Percentiles rank a stretch among this genome's conserved stretches.
These are phyloP conservation scores for Caenorhabditis doughertyi DNA, from an alignment of 2,888 invertebrate species.

Conservation along the genomic window DNA sequence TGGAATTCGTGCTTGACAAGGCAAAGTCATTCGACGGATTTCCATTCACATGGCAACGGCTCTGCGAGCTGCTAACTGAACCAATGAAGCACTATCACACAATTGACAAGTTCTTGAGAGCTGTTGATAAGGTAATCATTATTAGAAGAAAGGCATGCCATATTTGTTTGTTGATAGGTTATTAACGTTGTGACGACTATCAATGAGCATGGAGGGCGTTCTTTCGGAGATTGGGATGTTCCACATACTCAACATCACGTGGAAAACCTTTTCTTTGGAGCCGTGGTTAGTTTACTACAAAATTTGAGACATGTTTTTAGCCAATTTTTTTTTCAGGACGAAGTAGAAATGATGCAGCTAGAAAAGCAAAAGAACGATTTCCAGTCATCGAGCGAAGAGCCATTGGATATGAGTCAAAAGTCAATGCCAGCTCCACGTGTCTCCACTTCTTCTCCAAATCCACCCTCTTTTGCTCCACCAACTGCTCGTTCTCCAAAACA, in stretches of 20 bases:
- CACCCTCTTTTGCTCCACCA: slow-evolving; percentile 27
- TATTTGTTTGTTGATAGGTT: slow-evolving; percentile 29
- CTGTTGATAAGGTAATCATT: slow-evolving; percentile 58
- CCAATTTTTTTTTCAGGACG: slow-evolving; percentile 40
- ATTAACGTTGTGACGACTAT: slow-evolving; percentile 64
- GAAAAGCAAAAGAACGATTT: slow-evolving; percentile 26
- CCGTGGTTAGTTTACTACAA: slow-evolving; percentile 39
- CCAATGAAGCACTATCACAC: slow-evolving; percentile 56
- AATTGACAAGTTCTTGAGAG: slow-evolving; percentile 59
- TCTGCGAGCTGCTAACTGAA: slow-evolving; percentile 54
- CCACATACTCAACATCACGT: slow-evolving; percentile 32
- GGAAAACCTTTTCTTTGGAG: slow-evolving; percentile 50
- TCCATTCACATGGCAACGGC: slow-evolving; percentile 63
- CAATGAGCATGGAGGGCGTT: slow-evolving; percentile 52
- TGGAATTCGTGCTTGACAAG: slow-evolving; percentile 53
- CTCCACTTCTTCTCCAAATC: slow-evolving; percentile 15
- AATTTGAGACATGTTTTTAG: not conserved
- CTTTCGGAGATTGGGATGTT: slow-evolving; percentile 60
- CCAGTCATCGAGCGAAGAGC: slow-evolving; percentile 34
- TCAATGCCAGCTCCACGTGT: slow-evolving; percentile 49
- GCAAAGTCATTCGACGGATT: slow-evolving; percentile 60
- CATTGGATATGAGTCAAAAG: slow-evolving; percentile 56
- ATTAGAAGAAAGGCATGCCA: too few relatives aligned
- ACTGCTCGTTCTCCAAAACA: slow-evolving; percentile 18
- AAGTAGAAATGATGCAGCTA: slow-evolving; percentile 56